These are phyloP conservation scores for Luehdorfia chinensis DNA, from an alignment of 1,140 invertebrate genomes.

Conservation along the genomic window DNA sequence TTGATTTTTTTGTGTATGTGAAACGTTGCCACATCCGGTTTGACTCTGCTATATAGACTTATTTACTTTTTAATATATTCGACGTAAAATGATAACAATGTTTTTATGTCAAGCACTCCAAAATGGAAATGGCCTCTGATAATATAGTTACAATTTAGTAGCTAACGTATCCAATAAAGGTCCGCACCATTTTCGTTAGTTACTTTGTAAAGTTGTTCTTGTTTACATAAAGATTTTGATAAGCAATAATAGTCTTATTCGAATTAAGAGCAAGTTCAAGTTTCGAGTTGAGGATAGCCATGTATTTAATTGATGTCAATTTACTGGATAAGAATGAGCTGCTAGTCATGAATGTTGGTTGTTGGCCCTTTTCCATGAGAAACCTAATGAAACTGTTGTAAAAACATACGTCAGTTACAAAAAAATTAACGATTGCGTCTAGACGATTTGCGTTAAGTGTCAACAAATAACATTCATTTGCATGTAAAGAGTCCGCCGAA, in stretches of 20 bases:
- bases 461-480: neutral
- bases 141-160: constrained; percentile 30
- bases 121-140: constrained; percentile 23
- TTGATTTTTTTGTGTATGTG: constrained; percentile 42
- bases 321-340: constrained; percentile 1
- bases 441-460: neutral
- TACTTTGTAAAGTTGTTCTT: constrained; percentile 35
- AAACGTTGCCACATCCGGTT: no score
- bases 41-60: no score
- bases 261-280: constrained; percentile 22
- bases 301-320: constrained; percentile 10
- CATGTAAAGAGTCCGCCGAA: constrained; percentile 4
- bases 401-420: neutral
- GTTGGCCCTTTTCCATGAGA: constrained; percentile 5
- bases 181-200: constrained; percentile 28
- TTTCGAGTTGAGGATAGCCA: neutral
- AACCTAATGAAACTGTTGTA: no score
- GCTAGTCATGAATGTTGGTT: neutral
- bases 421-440: constrained; percentile 5
- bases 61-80: no score
- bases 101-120: no score
- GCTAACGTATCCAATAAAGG: constrained; percentile 28
- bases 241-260: constrained; percentile 34
- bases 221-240: constrained; percentile 34
- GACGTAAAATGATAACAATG: no score